Base-by-base conservation (phyloP, 2,888 invertebrate genomes). In the Lucinisca nassula region DNA sequence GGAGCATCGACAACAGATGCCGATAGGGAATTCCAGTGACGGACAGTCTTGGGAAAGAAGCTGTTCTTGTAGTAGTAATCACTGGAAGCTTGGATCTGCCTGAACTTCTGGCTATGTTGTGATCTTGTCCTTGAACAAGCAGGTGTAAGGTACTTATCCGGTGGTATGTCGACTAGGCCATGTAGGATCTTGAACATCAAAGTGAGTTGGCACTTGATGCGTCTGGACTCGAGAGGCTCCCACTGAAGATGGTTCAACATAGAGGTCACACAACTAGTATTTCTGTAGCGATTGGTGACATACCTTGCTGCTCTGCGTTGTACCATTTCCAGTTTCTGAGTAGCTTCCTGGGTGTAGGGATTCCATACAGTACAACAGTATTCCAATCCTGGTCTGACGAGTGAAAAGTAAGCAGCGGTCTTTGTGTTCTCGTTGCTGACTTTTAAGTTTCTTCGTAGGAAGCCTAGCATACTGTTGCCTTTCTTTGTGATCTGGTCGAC, bases 281-380 rank as follows among this genome's bases (percentile, higher is more conserved):
- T 73, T 6, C 24, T 17, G 8, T 73, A 73, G 6, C 73, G 12
- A 24, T 51, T 76, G 10, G 51, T 76, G 3, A 37, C 40, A 32
- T 76, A 76, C 14, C 76, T 27, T 30, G 76, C 76, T 24, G 76
- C 76, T 32, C 76, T 45, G 8, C 76, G 8, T 30, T 76, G 55
- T 17, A 76, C 4, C 55, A 76, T 76, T 10, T 76, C 4, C 12
- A 76, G 17, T 17, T 51, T 76, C 38, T 51, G 76, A 45, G n/a
- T 79, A 17, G 12, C 27, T n/a, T 24, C 70, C 30, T 72, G 24
- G 30, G 55, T 51, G n/a, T 51, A 49, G 3, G 76, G 76, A 0
- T 32, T 76, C 40, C 76, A 76, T 27, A 76, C 55, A 8, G 55
- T 51, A 2, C 32, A 27, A 40, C 76, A 76, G n/a, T 76, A 76